These are phyloP conservation scores for Agapostemon virescens DNA, from an alignment of 2,888 invertebrate genomes.

Conservation along the genomic window DNA sequence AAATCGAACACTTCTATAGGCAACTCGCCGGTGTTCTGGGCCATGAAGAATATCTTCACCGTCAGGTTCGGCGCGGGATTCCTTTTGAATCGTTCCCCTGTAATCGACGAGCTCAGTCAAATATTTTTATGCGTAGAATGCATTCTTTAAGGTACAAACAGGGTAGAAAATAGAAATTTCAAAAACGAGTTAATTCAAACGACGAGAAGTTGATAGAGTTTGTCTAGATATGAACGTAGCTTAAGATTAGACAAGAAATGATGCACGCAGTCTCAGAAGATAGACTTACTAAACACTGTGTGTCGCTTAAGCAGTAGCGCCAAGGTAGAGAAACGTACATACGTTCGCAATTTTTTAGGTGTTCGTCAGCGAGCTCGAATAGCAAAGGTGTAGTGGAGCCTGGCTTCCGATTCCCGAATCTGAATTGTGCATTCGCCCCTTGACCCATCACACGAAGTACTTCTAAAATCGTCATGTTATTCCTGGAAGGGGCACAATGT, in stretches of 20 bases:
- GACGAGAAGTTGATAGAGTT: background rate
- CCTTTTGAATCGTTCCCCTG: slow-evolving; percentile 70
- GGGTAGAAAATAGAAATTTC: no score
- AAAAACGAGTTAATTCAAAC: no score
- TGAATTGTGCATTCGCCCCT: slow-evolving; percentile 92
- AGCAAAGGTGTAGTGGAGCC: slow-evolving; percentile 88
- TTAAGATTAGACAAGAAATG: background rate
- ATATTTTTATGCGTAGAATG: no score
- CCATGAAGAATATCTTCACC: slow-evolving; percentile 90
- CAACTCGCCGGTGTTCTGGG: slow-evolving; percentile 94
- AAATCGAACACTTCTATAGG: slow-evolving; percentile 88
- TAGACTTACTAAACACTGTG: background rate
- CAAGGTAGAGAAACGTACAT: slow-evolving; percentile 71
- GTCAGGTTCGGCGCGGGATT: slow-evolving; percentile 84
- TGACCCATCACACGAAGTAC: slow-evolving; percentile 90
- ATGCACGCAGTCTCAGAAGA: background rate
- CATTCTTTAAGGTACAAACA: no score
- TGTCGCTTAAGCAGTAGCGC: slow-evolving; percentile 5
- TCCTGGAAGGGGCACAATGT: slow-evolving; percentile 82
- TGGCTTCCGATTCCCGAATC: slow-evolving; percentile 92
- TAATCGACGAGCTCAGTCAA: no score
- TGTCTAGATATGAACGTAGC: background rate
- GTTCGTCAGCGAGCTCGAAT: slow-evolving; percentile 90
- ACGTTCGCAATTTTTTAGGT: slow-evolving; percentile 84
- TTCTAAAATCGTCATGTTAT: slow-evolving; percentile 96